Evolutionary conservation across 1,140 invertebrate species (phyloP).

Genomic region (Eciton burchellii): DNA sequence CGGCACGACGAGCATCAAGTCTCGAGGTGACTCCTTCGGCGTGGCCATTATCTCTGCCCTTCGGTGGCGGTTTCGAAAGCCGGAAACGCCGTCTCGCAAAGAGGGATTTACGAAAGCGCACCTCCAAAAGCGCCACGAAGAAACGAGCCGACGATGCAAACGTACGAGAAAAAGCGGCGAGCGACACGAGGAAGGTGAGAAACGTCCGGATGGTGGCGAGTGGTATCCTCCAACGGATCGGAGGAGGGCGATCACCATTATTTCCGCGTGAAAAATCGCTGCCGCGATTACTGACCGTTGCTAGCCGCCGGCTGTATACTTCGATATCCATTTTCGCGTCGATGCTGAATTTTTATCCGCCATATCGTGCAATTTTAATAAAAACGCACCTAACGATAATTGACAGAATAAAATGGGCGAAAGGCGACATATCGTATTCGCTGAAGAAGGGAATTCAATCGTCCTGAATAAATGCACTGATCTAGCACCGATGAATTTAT

Average conservation of each 20-base stretch:
- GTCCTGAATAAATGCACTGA: neutral
- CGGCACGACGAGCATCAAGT: conserved; percentile 9
- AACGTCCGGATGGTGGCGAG: conserved; percentile 3
- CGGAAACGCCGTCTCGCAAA: conserved; percentile 37
- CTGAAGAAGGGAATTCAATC: conserved; percentile 4
- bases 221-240: conserved; percentile 35
- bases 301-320: conserved; percentile 47
- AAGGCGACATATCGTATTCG: conserved; percentile 11
- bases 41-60: conserved; percentile 29
- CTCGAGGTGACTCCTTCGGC: conserved; percentile 30
- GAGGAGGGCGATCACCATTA: conserved; percentile 45
- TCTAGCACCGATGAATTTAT: conserved; percentile 7
- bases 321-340: conserved; percentile 57
- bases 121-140: conserved; percentile 21
- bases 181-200: neutral
- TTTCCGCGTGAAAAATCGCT: conserved; percentile 49
- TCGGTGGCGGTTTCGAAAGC: conserved; percentile 49
- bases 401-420: conserved; percentile 6
- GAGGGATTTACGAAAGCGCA: too few relatives aligned
- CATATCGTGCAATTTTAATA: conserved; percentile 53
- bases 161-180: conserved; percentile 48
- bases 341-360: conserved; percentile 39
- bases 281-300: conserved; percentile 46
- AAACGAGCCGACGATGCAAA: conserved; percentile 55
- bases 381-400: conserved; percentile 38